These are phyloP conservation scores for Zosterops pallidus DNA, from an alignment of 2,113 vertebrate genomes.

Conservation along the genomic window DNA sequence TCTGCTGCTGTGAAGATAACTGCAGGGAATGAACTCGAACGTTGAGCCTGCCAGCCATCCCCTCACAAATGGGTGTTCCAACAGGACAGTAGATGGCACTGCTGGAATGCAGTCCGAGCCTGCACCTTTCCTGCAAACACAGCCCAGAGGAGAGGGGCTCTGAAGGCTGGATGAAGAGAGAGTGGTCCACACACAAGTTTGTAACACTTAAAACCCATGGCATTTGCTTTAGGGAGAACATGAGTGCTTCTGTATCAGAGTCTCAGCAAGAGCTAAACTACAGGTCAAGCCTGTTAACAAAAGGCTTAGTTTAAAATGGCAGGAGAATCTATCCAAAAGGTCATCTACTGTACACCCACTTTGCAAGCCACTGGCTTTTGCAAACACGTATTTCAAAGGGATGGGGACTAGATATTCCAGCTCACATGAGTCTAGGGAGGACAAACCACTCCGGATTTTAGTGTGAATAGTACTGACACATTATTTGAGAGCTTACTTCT, in stretches of 20 bases:
- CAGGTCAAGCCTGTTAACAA: background rate
- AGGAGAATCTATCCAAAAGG: background rate
- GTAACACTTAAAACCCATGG: accelerated
- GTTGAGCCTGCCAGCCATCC: accelerated
- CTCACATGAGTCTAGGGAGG: background rate
- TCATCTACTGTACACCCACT: background rate
- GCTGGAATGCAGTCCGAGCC: background rate
- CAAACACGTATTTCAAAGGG: accelerated
- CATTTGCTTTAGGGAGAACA: background rate
- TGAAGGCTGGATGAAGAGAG: accelerated
- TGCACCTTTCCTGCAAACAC: accelerated
- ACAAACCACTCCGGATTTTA: background rate
- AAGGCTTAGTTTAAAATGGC: background rate
- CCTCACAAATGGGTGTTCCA: too few species aligned
- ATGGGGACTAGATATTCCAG: background rate
- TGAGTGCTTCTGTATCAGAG: accelerated
- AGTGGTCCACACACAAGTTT: accelerated
- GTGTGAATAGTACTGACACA: accelerated
- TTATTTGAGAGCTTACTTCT: background rate
- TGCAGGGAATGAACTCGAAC: background rate
- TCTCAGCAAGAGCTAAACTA: background rate
- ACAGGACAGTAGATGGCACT: background rate
- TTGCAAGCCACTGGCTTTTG: background rate
- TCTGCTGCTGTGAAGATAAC: background rate
- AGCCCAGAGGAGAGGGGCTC: background rate